Conservation (phyloP, 2,797 vertebrate species). For the Octomys mimax region DNA sequence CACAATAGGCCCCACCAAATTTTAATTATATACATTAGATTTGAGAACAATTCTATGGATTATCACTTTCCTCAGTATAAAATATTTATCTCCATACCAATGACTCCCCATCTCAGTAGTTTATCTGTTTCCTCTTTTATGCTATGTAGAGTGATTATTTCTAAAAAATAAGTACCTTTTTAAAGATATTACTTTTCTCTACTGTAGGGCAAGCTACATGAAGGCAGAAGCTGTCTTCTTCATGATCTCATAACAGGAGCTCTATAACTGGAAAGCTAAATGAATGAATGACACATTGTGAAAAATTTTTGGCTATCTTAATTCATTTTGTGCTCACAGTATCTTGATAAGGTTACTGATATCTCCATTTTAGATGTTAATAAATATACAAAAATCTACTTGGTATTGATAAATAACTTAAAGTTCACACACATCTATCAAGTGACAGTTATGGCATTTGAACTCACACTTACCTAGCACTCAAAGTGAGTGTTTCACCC, state of each 20-base stretch:
- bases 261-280: neutral
- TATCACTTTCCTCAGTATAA: neutral
- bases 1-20: neutral
- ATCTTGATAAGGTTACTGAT: neutral
- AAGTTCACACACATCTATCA: constrained; percentile 1
- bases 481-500: neutral
- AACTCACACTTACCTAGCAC: neutral
- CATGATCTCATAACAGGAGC: neutral
- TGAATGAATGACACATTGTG: neutral
- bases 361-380: constrained; percentile 2
- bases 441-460: neutral
- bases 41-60: neutral
- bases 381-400: neutral
- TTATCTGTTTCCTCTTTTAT: neutral
- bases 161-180: neutral
- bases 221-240: neutral
- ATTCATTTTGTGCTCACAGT: neutral
- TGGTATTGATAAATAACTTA: neutral
- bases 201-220: neutral
- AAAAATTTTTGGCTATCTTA: neutral
- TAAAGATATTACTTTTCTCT: neutral
- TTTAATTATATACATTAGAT: constrained; percentile 6
- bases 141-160: neutral
- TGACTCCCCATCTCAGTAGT: neutral
- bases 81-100: neutral